Evolutionary conservation across 1,140 invertebrate species (phyloP).

Genomic region (Trichonephila inaurata): DNA sequence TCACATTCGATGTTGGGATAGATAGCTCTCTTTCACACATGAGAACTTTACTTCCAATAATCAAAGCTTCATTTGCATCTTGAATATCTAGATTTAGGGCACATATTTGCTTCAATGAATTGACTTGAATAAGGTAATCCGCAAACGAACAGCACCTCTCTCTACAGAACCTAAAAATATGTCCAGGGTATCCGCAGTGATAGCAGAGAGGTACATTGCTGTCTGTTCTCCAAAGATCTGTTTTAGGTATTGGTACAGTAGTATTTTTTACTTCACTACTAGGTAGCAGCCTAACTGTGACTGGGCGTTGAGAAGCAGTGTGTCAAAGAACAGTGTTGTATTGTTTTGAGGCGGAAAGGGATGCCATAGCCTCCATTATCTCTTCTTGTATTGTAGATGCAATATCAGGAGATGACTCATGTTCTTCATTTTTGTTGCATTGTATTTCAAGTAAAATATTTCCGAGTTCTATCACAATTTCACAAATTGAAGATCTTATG

Average conservation of each 20-base stretch:
- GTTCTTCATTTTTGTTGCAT: neutral
- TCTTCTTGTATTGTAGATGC: no score
- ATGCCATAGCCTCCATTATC: no score
- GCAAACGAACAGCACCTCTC: no score
- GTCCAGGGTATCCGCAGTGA: conserved; percentile 7
- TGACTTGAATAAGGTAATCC: neutral
- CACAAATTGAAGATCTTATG: neutral
- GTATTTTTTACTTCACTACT: neutral
- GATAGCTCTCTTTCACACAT: no score
- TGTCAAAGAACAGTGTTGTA: neutral
- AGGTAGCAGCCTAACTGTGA: neutral
- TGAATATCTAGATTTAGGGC: neutral
- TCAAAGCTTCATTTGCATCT: conserved; percentile 20
- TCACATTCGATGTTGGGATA: no score
- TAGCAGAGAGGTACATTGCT: conserved; percentile 33
- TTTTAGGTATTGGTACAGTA: neutral
- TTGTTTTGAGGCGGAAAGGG: neutral
- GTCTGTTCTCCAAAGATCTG: conserved; percentile 38
- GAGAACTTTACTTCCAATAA: conserved; percentile 81
- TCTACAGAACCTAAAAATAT: neutral
- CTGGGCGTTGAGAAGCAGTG: neutral
- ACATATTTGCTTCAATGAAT: neutral
- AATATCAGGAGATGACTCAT: no score
- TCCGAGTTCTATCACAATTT: conserved; percentile 18
- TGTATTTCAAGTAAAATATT: neutral